Percentiles rank a stretch among this genome's conserved stretches.
These are phyloP conservation scores for Euura saliciscinereae DNA, from an alignment of 1,140 invertebrate genomes.

Conservation along the genomic window DNA sequence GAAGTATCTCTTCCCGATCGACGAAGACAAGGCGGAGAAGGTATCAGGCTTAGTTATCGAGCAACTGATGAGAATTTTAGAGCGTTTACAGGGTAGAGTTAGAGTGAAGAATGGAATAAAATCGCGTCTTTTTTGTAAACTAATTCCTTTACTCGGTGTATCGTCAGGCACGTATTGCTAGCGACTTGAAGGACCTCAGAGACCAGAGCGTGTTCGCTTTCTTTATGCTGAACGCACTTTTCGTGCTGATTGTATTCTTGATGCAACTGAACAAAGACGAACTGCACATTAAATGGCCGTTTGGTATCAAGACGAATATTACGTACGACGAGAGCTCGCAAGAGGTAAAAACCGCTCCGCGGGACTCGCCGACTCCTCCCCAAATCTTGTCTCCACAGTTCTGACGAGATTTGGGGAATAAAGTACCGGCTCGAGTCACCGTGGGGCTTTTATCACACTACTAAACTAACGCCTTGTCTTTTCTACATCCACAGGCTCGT, in stretches of 20 bases:
- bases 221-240: slow-evolving; percentile 97
- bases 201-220: slow-evolving; percentile 95
- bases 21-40: slow-evolving; percentile 91
- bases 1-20: slow-evolving; percentile 93
- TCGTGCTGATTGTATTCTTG: slow-evolving; percentile 97
- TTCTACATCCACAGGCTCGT: slow-evolving; percentile 71
- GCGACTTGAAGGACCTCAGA: slow-evolving; percentile 89
- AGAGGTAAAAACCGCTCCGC: slow-evolving; percentile 76
- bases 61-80: too few species aligned
- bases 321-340: slow-evolving; percentile 85
- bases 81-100: too few species aligned
- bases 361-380: slow-evolving; percentile 28
- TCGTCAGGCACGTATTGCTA: slow-evolving; percentile 83
- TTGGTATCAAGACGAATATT: slow-evolving; percentile 92
- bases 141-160: not conserved
- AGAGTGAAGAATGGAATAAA: too few species aligned
- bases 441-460: slow-evolving; percentile 33
- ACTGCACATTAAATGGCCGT: slow-evolving; percentile 92
- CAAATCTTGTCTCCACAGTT: not conserved
- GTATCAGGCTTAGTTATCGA: slow-evolving; percentile 56
- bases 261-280: slow-evolving; percentile 96
- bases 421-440: not conserved
- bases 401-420: not conserved
- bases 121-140: not conserved
- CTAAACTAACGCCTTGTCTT: slow-evolving; percentile 38